Evolutionary conservation across 2,888 invertebrate species (phyloP), one percentile per base, ranked within the genome.

Genomic region (Eurois occulta): DNA sequence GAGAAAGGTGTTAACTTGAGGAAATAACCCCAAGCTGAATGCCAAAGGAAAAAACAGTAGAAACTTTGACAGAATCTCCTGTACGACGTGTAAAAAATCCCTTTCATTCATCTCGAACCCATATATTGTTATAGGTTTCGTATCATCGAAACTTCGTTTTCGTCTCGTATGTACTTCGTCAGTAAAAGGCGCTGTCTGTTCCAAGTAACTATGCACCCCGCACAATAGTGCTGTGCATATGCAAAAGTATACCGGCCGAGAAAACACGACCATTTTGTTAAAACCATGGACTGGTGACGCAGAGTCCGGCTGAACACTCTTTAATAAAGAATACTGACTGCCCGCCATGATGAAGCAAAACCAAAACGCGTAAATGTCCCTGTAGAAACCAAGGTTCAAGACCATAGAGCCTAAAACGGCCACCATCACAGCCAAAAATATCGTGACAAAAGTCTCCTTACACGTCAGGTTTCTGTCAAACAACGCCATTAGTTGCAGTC

Each of bases 291-390:
- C 99, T 0, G 99, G 99, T 4, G 99, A 99, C 0, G 99, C 98
- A 0, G 99, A 99, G 95, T 99, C 99, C 0, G 99, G 99, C 92
- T 99, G 99, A 2, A 99, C 99, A 87, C 99, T 99, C 96, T 99
- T 99, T 85, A 99, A 95, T 86, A 99, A 96, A 0, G 99, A 99
- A 95, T 99, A 99, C 94, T 99, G 99, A 91, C 99, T 99, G 28
- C 99, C 98, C 1, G 99, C 99, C 90, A 99, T 99, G n/a, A 99
- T 99, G 89, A 99, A 98, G 95, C 99, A 99, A 94, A 99, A 99
- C 92, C 99, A 97, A 94, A 99, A 99, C 28, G 99, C 98, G 90
- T 98, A 98, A 74, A 99, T 97, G 93, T 99, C 99, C 89, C 98
- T 98, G 95, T 99, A 99, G 93, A 99, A 98, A 70, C 98, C 98